phyloP scores from a whole-genome alignment of 2,888 invertebrate genomes.

The Pristionchus exspectatus region DNA sequence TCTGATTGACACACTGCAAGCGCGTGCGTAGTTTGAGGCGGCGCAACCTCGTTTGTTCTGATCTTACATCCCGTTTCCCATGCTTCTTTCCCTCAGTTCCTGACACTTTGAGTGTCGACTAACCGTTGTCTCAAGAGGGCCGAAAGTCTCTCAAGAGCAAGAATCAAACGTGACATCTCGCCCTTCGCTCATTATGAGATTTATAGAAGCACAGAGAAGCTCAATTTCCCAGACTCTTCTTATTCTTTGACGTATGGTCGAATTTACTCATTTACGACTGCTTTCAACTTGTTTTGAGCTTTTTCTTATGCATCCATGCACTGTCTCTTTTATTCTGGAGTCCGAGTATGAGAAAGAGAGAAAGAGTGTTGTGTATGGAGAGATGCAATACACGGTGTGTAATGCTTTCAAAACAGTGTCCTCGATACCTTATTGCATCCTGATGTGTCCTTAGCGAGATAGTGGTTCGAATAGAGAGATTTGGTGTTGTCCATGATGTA shows the following conservation, averaged over 20 bases:
- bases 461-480: too few relatives aligned
- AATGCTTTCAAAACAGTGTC: too few relatives aligned
- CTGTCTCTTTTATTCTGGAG: too few relatives aligned
- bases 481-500: too few relatives aligned
- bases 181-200: background rate
- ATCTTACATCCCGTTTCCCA: background rate
- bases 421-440: too few relatives aligned
- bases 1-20: background rate
- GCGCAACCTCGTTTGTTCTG: background rate
- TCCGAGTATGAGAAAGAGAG: too few relatives aligned
- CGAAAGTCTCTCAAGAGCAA: slow-evolving; percentile 7
- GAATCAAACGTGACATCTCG: slow-evolving; percentile 18
- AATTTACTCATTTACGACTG: too few relatives aligned
- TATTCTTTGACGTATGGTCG: background rate
- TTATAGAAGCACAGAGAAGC: background rate
- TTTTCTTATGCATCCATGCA: too few relatives aligned
- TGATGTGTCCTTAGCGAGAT: too few relatives aligned
- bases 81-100: background rate
- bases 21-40: background rate
- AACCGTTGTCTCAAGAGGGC: background rate
- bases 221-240: background rate
- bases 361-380: too few relatives aligned
- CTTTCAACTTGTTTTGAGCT: too few relatives aligned
- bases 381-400: too few relatives aligned
- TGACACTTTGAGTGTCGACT: slow-evolving; percentile 38